phyloP scores from a whole-genome alignment of 2,797 vertebrate genomes.

The Echiichthys vipera region DNA sequence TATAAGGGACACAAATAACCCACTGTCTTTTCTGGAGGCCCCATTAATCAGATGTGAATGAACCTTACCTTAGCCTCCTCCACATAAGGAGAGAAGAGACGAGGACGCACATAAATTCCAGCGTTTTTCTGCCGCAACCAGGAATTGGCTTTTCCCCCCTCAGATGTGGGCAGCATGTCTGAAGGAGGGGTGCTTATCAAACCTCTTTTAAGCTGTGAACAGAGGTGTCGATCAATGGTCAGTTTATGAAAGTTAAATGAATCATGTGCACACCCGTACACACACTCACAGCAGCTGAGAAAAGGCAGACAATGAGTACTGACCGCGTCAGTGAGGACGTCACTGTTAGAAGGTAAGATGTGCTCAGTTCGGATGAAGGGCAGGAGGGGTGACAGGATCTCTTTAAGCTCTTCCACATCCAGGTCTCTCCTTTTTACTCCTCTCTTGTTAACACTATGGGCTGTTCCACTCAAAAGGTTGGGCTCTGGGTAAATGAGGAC shows the following conservation, averaged over 20 bases:
- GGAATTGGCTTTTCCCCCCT: constrained; percentile 95
- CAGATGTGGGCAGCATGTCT: constrained; percentile 96
- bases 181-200: constrained; percentile 98
- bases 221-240: constrained; percentile 48
- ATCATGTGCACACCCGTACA: background rate
- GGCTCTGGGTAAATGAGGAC: constrained; percentile 87
- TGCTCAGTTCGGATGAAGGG: constrained; percentile 96
- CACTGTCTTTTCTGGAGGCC: constrained; percentile 8
- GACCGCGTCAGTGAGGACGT: constrained; percentile 83
- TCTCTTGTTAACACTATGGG: constrained; percentile 98
- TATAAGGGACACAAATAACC: constrained; percentile 24
- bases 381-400: constrained; percentile 94
- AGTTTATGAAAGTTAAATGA: constrained; percentile 35
- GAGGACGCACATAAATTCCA: constrained; percentile 96
- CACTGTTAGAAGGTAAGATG: constrained; percentile 94
- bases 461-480: constrained; percentile 96
- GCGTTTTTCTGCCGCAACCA: constrained; percentile 97
- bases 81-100: constrained; percentile 97
- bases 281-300: constrained; percentile 5
- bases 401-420: constrained; percentile 95
- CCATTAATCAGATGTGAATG: constrained; percentile 34
- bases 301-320: constrained; percentile 38
- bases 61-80: constrained; percentile 96
- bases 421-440: constrained; percentile 97
- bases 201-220: constrained; percentile 94